Evolutionary conservation across 2,113 vertebrate genomes (phyloP), one percentile per base, ranked within the genome.

Genomic region (Boulengeromyrus knoepffleri): DNA sequence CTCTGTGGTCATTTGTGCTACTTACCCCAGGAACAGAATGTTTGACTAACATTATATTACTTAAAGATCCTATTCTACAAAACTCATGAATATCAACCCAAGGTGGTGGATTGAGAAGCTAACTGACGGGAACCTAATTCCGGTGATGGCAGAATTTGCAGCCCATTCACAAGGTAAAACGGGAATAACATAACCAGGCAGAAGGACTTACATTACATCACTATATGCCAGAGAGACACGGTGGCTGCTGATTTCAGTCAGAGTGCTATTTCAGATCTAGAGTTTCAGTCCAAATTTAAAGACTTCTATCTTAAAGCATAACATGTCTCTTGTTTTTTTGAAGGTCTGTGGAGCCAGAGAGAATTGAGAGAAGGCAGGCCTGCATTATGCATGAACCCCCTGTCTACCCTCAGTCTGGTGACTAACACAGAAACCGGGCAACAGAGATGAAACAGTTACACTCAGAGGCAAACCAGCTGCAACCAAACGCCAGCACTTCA

Each of bases 341-440:
- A 89, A 9, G 56, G 27, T n/a, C 45, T 17, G 12, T 19, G 31
- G 49, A 50, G 45, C 7, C 47, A 56, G 31, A 12, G 27, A 87
- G 31, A 3, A 49, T 15, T 70, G 24, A 70, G 5, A 83, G 47
- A 89, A 53, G 12, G 36, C 27, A 56, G 47, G n/a, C 7, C 27
- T 56, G 47, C 36, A 89, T 84, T 89, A 89, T 83, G 74, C 50
- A 83, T 42, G 88, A 56, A 45, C 2, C 74, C 47, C 31, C 49
- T 52, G 70, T 80, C 47, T 89, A 31, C 47, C 8, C 31, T 39
- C 19, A 88, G 87, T 39, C 66, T 52, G 74, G 1, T 19, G 15
- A 53, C 88, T 52, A 47, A 52, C 46, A 31, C 56, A 88, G 36
- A 70, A 77, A n/a, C 45, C 15, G 1, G 42, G 46, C 88, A 10